These are phyloP conservation scores for Tipula unca DNA, from an alignment of 2,888 invertebrate species.

Conservation along the genomic window DNA sequence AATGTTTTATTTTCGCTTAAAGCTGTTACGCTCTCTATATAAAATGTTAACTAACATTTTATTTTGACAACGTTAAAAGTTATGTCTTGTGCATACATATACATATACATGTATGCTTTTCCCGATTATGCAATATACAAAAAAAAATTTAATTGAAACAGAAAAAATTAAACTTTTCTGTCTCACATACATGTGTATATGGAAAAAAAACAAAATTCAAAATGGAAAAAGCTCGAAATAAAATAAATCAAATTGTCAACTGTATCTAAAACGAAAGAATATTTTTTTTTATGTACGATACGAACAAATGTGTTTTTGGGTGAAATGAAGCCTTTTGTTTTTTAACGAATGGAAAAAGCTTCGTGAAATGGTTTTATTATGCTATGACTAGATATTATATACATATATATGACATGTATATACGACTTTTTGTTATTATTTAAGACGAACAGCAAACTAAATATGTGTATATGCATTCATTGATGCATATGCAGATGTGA, in stretches of 20 bases:
- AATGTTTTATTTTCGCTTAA: background rate
- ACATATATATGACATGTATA: background rate
- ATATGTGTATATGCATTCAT: background rate
- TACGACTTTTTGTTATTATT: background rate
- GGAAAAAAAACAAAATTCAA: background rate
- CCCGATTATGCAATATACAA: background rate
- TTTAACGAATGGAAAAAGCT: background rate
- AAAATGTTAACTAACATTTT: background rate
- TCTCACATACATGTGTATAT: background rate
- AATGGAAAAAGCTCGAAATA: background rate
- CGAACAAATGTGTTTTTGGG: background rate
- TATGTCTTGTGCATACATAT: background rate
- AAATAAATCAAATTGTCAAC: background rate
- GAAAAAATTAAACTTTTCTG: background rate
- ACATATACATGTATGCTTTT: too few relatives aligned
- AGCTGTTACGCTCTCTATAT: background rate
- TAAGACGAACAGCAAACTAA: background rate
- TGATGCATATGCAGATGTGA: background rate
- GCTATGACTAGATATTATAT: background rate
- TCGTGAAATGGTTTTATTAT: background rate
- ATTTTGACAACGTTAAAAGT: background rate
- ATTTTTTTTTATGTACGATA: background rate
- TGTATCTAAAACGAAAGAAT: background rate
- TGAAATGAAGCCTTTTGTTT: background rate
- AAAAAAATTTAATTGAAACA: background rate